Evolutionary conservation across 2,888 invertebrate species (phyloP).

Genomic region (Stenodera caucasica): DNA sequence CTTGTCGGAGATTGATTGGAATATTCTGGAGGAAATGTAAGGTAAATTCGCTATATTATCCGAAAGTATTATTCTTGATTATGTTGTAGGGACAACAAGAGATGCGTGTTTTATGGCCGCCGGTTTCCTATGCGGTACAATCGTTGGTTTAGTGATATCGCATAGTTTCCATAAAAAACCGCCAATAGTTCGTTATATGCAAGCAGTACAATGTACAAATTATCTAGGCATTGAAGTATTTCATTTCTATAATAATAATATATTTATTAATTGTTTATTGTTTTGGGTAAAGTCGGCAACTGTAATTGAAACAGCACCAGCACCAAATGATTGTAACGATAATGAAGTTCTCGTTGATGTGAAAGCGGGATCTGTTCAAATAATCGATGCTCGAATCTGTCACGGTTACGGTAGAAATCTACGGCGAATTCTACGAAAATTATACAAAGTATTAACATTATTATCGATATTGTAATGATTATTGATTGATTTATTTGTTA

Average conservation of each 20-base stretch:
- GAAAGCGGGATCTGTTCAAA: slow-evolving; percentile 63
- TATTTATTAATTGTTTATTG: not conserved
- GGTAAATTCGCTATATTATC: slow-evolving; percentile 18
- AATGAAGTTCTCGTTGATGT: slow-evolving; percentile 65
- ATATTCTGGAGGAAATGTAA: slow-evolving; percentile 47
- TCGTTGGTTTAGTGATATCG: slow-evolving; percentile 55
- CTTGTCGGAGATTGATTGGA: slow-evolving; percentile 40
- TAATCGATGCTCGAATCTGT: slow-evolving; percentile 63
- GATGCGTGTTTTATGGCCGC: slow-evolving; percentile 55
- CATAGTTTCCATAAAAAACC: slow-evolving; percentile 46
- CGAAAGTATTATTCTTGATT: too few relatives aligned
- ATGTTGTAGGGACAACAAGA: slow-evolving; percentile 54
- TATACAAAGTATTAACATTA: slow-evolving; percentile 46
- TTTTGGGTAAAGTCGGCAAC: slow-evolving; percentile 56
- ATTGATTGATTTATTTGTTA: slow-evolving; percentile 29
- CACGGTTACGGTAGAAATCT: slow-evolving; percentile 58
- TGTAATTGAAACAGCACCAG: slow-evolving; percentile 59
- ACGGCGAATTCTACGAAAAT: slow-evolving; percentile 43
- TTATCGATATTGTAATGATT: too few relatives aligned
- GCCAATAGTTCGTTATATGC: slow-evolving; percentile 54
- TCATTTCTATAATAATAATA: not conserved
- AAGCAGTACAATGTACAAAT: slow-evolving; percentile 56
- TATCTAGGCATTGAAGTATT: slow-evolving; percentile 57
- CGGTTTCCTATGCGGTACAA: slow-evolving; percentile 55
- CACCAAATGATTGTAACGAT: slow-evolving; percentile 58